Evolutionary conservation across 2,888 invertebrate species (phyloP).

Genomic region (Pristionchus arcanus): DNA sequence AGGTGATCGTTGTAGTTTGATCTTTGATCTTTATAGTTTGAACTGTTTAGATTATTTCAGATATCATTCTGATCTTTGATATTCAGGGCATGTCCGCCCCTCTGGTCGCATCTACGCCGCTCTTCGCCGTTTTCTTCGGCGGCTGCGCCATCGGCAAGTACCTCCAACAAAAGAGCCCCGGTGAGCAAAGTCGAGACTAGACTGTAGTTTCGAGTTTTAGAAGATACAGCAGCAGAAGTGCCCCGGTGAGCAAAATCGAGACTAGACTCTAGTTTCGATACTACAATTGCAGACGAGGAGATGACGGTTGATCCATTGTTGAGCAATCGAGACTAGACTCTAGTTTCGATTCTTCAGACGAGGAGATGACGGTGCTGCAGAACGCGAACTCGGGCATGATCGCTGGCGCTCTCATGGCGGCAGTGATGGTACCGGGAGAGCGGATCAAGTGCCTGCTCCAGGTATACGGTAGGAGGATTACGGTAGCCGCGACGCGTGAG

Average conservation of each 20-base stretch:
- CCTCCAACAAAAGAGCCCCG: constrained; percentile 85
- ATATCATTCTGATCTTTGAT: no score
- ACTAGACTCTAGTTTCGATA: no score
- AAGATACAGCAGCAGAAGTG: no score
- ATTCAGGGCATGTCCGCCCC: constrained; percentile 87
- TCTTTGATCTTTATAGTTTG: no score
- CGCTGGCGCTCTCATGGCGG: constrained; percentile 91
- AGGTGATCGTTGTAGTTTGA: constrained; percentile 53
- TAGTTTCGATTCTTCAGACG: constrained; percentile 56
- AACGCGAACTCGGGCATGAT: constrained; percentile 83
- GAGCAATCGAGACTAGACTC: neutral
- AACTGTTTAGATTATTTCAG: no score
- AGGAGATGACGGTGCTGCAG: constrained; percentile 84
- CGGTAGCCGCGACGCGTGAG: no score
- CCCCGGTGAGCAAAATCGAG: no score
- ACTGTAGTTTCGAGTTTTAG: neutral
- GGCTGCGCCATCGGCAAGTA: constrained; percentile 96
- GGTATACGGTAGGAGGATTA: constrained; percentile 80
- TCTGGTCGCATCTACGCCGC: constrained; percentile 96
- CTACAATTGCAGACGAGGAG: no score
- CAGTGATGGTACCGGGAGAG: constrained; percentile 98
- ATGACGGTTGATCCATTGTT: no score
- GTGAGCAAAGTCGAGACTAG: constrained; percentile 69
- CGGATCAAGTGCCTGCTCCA: constrained; percentile 98
- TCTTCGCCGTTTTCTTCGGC: constrained; percentile 97